These are phyloP conservation scores for Paralinhomoeus sp. DNA, from an alignment of 2,888 invertebrate genomes.

Conservation along the genomic window DNA sequence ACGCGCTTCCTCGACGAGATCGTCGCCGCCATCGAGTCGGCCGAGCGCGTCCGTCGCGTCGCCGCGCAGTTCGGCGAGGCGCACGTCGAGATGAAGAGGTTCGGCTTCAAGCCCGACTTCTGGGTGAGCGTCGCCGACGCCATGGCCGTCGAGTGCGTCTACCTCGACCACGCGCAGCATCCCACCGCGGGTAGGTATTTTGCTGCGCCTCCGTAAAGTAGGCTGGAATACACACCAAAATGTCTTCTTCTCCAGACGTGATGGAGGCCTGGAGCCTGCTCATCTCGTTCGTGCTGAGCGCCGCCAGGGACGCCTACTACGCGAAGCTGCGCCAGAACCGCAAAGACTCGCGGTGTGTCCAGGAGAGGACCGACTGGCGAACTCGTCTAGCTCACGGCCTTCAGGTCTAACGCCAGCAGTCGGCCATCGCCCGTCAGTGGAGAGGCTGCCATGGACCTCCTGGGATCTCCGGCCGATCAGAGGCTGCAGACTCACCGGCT, in stretches of 20 bases:
- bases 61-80: slow-evolving; percentile 17
- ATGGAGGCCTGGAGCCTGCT: slow-evolving; percentile 19
- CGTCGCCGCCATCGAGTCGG: slow-evolving; percentile 11
- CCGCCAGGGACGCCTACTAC: slow-evolving; percentile 23
- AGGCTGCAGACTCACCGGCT: too few relatives aligned
- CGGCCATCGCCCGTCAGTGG: too few relatives aligned
- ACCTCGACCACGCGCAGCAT: slow-evolving; percentile 3
- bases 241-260: too few relatives aligned
- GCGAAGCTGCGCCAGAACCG: slow-evolving; percentile 10
- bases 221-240: too few relatives aligned
- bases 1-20: slow-evolving; percentile 18
- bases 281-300: slow-evolving; percentile 18
- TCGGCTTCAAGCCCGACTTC: slow-evolving; percentile 24
- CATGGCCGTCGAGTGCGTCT: slow-evolving; percentile 20
- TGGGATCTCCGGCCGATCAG: too few relatives aligned
- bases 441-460: too few relatives aligned
- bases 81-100: slow-evolving; percentile 17
- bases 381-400: too few relatives aligned
- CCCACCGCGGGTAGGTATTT: too few relatives aligned
- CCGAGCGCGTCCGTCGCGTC: slow-evolving; percentile 3
- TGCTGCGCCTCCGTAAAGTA: too few relatives aligned
- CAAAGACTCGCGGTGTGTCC: too few relatives aligned
- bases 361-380: too few relatives aligned
- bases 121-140: slow-evolving; percentile 23
- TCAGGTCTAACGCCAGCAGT: too few relatives aligned